Evolutionary conservation across 2,113 vertebrate genomes (phyloP).

Genomic region (Xenus cinereus): DNA sequence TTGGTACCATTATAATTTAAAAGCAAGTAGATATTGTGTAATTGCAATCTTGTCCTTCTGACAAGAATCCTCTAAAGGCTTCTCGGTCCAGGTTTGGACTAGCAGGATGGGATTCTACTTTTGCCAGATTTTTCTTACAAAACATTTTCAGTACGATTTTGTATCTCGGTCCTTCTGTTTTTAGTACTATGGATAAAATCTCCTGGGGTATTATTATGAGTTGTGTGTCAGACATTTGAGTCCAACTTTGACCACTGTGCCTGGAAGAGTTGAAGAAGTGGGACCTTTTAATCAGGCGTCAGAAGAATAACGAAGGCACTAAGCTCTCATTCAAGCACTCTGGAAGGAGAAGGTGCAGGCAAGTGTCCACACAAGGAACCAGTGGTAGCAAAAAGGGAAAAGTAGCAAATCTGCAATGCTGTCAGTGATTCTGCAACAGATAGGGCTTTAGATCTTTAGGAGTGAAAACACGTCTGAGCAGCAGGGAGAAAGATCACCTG

Average conservation of each 20-base stretch:
- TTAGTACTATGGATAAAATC: constrained; percentile 33
- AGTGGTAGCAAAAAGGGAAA: not conserved
- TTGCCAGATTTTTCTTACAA: not conserved
- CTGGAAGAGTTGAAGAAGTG: constrained; percentile 18
- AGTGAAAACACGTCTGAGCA: not conserved
- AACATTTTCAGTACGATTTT: not conserved
- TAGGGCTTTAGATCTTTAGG: not conserved
- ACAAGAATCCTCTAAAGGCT: not conserved
- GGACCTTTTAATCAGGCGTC: not conserved
- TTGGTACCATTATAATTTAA: not conserved
- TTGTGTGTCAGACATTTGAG: constrained; percentile 20
- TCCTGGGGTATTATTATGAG: not conserved
- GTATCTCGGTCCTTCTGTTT: not conserved
- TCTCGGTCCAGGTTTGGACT: not conserved
- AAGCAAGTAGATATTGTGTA: constrained; percentile 10
- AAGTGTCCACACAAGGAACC: not conserved
- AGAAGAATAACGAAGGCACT: not conserved
- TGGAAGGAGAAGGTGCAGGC: not conserved
- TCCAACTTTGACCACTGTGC: constrained; percentile 32
- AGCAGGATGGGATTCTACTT: not conserved
- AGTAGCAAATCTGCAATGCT: not conserved
- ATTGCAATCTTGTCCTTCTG: not conserved
- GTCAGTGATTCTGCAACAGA: not conserved
- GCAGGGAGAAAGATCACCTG: not conserved
- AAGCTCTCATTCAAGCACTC: not conserved